Evolutionary conservation across 2,113 vertebrate species (phyloP), one percentile per base, ranked within the genome.

Genomic region (Oncorhynchus kisutch): DNA sequence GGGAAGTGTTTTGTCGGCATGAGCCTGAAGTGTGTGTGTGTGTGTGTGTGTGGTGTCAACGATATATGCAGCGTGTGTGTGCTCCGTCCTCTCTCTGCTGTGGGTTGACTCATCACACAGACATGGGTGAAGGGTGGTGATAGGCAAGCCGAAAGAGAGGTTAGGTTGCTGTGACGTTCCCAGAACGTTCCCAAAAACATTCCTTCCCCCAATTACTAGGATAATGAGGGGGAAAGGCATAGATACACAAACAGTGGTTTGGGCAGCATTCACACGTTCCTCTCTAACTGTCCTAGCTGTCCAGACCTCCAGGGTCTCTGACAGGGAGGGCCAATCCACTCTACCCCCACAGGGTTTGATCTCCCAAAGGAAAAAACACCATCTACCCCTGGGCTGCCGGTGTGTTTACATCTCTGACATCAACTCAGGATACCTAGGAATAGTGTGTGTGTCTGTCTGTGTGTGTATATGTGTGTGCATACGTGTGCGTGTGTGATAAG

Each of bases 161-260:
- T 9, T 54, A 84, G 81, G 74, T 69, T 74, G 78, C 22, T 66
- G 9, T 29, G 79, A 83, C 74, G 25, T 75, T 78, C 66, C 67
- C 60, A 67, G 9, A 80, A 45, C 6, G 29, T 69, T 83, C 69
- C 78, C 68, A 24, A 73, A 59, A 39, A 70, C 57, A 76, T 86
- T 86, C 73, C 74, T 82, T 82, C 76, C 60, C 29, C 73, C 75
- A 82, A 84, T 89, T 84, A 86, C 77, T 24, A 59, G 71, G 71
- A 82, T 85, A 87, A 86, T 85, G 76, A 83, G 24, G 20, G 67
- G 78, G 67, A 57, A 77, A 72, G 59, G 71, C 72, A 84, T 79
- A 82, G 77, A 87, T 74, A 82, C 74, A 81, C 72, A 86, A 88
- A 88, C 79, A 82, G 69, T 39, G 71, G 24, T 76, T 20, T 60